Evolutionary conservation across 2,113 vertebrate species (phyloP).

Genomic region (Oenanthe oenanthe): DNA sequence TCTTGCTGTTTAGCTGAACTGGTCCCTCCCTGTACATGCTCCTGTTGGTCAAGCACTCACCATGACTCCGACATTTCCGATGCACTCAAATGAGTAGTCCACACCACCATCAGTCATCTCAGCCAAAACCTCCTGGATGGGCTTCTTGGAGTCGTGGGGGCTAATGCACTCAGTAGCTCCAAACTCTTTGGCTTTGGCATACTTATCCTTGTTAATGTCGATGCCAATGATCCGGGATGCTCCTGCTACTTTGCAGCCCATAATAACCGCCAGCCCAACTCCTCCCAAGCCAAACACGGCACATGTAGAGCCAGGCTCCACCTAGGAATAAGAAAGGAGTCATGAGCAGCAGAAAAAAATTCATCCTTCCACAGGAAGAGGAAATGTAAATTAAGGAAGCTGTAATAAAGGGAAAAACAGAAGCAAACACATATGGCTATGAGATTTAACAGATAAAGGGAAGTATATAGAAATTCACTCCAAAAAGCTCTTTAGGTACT

Average conservation of each 20-base stretch:
- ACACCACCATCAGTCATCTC: constrained; percentile 81
- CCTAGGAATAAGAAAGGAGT: constrained; percentile 50
- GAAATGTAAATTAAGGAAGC: not conserved
- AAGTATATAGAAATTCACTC: not conserved
- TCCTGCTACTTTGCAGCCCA: constrained; percentile 83
- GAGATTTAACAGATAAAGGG: not conserved
- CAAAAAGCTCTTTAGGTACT: not conserved
- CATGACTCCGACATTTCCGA: constrained; percentile 81
- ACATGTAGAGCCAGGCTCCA: constrained; percentile 80
- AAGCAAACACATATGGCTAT: not conserved
- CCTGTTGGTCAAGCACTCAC: constrained; percentile 37
- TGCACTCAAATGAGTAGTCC: constrained; percentile 84
- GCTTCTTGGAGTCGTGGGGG: constrained; percentile 76
- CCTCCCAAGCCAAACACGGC: constrained; percentile 82
- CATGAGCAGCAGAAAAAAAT: not conserved
- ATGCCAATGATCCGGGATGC: constrained; percentile 80
- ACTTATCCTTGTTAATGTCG: constrained; percentile 81
- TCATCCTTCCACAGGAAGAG: not conserved
- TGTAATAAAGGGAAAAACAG: not conserved
- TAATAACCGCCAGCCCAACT: constrained; percentile 79
- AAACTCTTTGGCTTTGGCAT: constrained; percentile 77
- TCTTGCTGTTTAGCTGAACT: not conserved
- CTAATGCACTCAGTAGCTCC: constrained; percentile 81
- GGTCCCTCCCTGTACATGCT: not conserved
- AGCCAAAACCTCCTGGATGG: constrained; percentile 79